These are phyloP conservation scores for Sialia sialis DNA, from an alignment of 2,113 vertebrate species.

Conservation along the genomic window DNA sequence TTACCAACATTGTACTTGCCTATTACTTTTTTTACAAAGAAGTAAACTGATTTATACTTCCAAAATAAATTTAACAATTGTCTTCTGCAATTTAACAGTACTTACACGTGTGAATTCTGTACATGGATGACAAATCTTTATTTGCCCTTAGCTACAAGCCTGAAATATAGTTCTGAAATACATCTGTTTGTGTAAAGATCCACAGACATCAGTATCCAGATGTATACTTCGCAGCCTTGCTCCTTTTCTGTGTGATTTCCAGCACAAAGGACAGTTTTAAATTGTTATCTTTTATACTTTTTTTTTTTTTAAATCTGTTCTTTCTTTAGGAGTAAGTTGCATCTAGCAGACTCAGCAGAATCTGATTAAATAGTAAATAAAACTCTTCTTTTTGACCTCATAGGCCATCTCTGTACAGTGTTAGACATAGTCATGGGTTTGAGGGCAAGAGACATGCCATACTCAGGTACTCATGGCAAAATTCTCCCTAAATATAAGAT, in stretches of 20 bases:
- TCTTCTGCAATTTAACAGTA: neutral
- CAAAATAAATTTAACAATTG: conserved; percentile 45
- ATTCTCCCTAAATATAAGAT: neutral
- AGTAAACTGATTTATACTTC: conserved; percentile 31
- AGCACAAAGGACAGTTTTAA: conserved; percentile 45
- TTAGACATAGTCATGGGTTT: neutral
- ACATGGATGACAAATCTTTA: neutral
- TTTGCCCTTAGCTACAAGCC: conserved; percentile 20
- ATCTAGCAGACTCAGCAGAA: neutral
- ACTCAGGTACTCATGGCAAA: neutral
- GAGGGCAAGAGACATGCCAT: neutral
- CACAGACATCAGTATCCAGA: conserved; percentile 21
- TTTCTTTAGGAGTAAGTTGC: conserved; percentile 30
- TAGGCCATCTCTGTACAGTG: neutral
- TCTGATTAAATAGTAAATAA: neutral
- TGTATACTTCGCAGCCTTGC: conserved; percentile 45
- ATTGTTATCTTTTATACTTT: neutral
- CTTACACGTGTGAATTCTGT: conserved; percentile 10
- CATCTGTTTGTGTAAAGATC: conserved; percentile 42
- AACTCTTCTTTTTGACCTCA: too few species aligned
- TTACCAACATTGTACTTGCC: neutral
- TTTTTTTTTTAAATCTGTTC: neutral
- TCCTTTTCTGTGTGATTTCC: conserved; percentile 29
- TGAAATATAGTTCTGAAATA: neutral
- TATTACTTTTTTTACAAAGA: neutral